These are phyloP conservation scores for Bellardia bayeri DNA, from an alignment of 2,888 invertebrate species.

Conservation along the genomic window DNA sequence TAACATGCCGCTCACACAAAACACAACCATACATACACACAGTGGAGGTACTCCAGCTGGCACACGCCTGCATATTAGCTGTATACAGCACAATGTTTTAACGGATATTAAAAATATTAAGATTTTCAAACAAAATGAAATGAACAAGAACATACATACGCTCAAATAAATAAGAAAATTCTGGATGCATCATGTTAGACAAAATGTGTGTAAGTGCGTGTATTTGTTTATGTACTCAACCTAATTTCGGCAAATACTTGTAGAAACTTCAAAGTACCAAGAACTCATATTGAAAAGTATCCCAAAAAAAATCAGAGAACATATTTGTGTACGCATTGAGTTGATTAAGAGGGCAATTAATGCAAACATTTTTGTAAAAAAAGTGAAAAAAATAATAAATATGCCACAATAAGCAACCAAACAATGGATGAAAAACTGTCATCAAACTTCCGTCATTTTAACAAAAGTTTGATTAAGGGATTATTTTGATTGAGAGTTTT, in stretches of 20 bases:
- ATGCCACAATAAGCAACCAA: conserved; percentile 15
- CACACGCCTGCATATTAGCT: conserved; percentile 67
- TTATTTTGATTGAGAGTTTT: conserved; percentile 24
- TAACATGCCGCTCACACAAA: conserved; percentile 58
- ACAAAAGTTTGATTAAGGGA: conserved; percentile 36
- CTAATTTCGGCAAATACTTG: conserved; percentile 57
- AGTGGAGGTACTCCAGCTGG: conserved; percentile 43
- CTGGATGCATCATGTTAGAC: background rate
- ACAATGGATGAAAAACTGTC: conserved; percentile 55
- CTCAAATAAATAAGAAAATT: conserved; percentile 9
- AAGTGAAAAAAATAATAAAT: background rate
- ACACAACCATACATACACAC: conserved; percentile 17
- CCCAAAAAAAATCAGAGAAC: conserved; percentile 5
- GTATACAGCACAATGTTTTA: conserved; percentile 20
- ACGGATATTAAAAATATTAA: conserved; percentile 58
- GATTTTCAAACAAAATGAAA: conserved; percentile 12
- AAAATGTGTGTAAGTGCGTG: background rate
- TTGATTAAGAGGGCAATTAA: conserved; percentile 69
- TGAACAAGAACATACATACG: conserved; percentile 1
- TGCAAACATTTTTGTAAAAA: conserved; percentile 36
- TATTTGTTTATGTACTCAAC: conserved; percentile 22
- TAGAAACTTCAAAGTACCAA: conserved; percentile 44
- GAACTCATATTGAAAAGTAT: background rate
- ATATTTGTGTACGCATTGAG: conserved; percentile 45
- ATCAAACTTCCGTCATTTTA: conserved; percentile 52